Conservation (phyloP, 1,140 invertebrate genomes). For the Drosophila punjabiensis region DNA sequence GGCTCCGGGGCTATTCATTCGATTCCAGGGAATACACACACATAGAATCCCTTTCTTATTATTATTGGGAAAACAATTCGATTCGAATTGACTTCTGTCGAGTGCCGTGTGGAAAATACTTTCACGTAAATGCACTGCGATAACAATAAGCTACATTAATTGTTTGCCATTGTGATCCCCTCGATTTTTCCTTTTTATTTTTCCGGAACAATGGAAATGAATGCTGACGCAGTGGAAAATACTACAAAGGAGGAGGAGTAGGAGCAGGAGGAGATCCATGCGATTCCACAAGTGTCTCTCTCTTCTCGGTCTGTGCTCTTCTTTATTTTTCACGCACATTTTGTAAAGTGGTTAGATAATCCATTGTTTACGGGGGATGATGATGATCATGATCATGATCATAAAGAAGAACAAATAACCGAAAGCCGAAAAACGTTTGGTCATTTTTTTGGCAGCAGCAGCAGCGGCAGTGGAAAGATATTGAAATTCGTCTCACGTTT, state of each 20-base stretch:
- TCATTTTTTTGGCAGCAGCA: constrained; percentile 67
- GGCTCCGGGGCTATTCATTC: constrained; percentile 41
- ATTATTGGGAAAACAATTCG: constrained; percentile 80
- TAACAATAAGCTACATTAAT: constrained; percentile 80
- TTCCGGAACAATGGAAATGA: constrained; percentile 57
- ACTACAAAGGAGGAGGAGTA: constrained; percentile 5
- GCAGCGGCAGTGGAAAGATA: constrained; percentile 24
- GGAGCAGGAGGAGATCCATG: constrained; percentile 38
- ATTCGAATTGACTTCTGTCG: constrained; percentile 84
- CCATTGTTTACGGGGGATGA: constrained; percentile 76
- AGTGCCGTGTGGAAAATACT: constrained; percentile 67
- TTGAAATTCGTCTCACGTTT: constrained; percentile 64
- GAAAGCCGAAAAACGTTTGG: constrained; percentile 65
- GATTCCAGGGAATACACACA: constrained; percentile 53
- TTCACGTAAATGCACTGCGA: constrained; percentile 61
- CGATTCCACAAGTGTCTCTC: constrained; percentile 64
- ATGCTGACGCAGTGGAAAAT: constrained; percentile 49
- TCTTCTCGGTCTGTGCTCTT: constrained; percentile 39
- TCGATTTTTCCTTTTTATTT: constrained; percentile 1
- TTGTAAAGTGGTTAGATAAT: constrained; percentile 80
- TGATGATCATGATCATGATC: constrained; percentile 25
- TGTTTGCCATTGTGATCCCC: constrained; percentile 70
- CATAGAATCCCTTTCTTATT: constrained; percentile 14
- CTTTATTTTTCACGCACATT: constrained; percentile 73
- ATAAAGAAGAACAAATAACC: constrained; percentile 21